Conservation (phyloP, 2,113 vertebrate species). For the Brachyhypopomus gauderio region DNA sequence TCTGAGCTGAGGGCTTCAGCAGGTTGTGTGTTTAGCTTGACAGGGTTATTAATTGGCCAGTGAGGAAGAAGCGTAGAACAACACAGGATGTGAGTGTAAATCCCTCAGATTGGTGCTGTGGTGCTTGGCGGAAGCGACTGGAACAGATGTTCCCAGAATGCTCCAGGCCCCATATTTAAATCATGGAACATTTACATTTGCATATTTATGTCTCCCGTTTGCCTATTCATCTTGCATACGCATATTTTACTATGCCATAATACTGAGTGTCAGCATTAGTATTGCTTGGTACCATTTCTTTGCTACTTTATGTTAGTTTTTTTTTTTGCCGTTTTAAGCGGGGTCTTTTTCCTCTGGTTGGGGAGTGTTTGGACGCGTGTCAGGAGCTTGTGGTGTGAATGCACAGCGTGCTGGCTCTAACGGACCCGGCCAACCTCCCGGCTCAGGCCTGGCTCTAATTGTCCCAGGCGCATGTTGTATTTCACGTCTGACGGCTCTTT, state of each 20-base stretch:
- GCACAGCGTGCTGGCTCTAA: conserved; percentile 42
- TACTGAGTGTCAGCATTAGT: background rate
- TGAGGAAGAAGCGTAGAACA: conserved; percentile 36
- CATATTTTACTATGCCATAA: conserved; percentile 18
- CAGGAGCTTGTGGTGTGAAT: conserved; percentile 18
- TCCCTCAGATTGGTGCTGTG: conserved; percentile 26
- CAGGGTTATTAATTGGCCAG: conserved; percentile 52
- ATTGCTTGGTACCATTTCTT: background rate
- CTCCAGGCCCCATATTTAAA: conserved; percentile 32
- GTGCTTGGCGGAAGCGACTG: conserved; percentile 37
- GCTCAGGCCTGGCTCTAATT: conserved; percentile 36
- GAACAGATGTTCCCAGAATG: conserved; percentile 52
- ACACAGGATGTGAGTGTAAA: conserved; percentile 46
- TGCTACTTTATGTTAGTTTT: background rate
- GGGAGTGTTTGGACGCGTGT: conserved; percentile 13
- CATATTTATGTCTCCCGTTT: conserved; percentile 49
- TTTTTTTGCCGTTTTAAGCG: background rate
- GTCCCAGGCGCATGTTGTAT: conserved; percentile 47
- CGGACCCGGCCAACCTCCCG: conserved; percentile 29
- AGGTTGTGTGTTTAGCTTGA: conserved; percentile 41
- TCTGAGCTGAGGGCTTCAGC: background rate
- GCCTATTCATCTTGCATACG: conserved; percentile 33
- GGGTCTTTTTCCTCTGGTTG: background rate
- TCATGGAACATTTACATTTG: conserved; percentile 44
- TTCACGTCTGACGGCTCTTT: conserved; percentile 52